Evolutionary conservation across 2,113 vertebrate species (phyloP).

Genomic region (Toxostoma redivivum): DNA sequence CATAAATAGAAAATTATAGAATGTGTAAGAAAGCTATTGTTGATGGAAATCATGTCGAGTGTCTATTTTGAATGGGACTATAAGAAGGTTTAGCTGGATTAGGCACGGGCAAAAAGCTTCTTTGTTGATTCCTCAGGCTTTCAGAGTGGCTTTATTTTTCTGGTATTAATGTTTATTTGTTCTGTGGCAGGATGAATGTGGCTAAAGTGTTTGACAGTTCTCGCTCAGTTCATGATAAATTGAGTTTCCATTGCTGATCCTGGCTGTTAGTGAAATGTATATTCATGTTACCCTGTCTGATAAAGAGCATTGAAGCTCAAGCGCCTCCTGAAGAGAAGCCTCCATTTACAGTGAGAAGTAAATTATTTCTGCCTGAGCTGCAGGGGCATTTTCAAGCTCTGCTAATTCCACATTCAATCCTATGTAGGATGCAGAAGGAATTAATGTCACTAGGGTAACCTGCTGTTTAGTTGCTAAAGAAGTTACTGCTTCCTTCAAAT

Average conservation of each 20-base stretch:
- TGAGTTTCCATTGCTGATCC: neutral
- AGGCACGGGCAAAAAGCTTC: conserved; percentile 1
- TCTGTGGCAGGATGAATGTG: neutral
- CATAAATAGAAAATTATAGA: neutral
- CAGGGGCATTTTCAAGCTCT: neutral
- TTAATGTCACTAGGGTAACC: conserved; percentile 24
- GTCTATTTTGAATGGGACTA: neutral
- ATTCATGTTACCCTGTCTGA: neutral
- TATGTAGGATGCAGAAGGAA: neutral
- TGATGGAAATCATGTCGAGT: neutral
- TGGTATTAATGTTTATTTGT: conserved; percentile 13
- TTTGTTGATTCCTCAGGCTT: conserved; percentile 30
- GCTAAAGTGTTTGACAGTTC: neutral
- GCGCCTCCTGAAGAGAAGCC: neutral
- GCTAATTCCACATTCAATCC: neutral
- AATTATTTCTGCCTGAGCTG: conserved; percentile 1
- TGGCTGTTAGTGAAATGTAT: neutral
- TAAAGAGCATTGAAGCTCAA: neutral
- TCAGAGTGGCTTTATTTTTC: conserved; percentile 23
- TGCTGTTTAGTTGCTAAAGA: neutral
- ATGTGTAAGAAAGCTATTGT: neutral
- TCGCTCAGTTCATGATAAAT: neutral
- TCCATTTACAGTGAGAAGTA: neutral
- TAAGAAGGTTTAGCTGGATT: conserved; percentile 45
- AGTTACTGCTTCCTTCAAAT: neutral